A percentile compares a stretch with the other conserved stretches of the same genome.
Evolutionary conservation across 2,113 vertebrate species (phyloP).

Genomic region (Prietella phreatophila): DNA sequence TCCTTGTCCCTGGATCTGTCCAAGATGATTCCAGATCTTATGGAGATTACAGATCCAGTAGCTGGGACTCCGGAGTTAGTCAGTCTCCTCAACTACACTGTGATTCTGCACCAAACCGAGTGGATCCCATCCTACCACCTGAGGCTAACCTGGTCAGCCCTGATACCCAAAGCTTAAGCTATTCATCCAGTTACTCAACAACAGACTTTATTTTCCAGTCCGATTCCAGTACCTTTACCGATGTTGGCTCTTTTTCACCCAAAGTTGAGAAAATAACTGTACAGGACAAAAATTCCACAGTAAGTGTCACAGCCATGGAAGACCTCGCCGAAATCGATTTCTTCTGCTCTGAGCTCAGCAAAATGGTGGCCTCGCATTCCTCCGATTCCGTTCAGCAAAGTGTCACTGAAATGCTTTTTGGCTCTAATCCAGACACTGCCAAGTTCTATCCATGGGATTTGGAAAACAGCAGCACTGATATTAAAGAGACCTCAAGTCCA

Average conservation of each 20-base stretch:
- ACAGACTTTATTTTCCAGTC: constrained; percentile 38
- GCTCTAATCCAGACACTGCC: constrained; percentile 46
- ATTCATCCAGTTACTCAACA: constrained; percentile 21
- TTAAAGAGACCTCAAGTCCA: constrained; percentile 31
- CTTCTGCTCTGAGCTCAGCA: constrained; percentile 55
- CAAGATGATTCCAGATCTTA: constrained; percentile 12
- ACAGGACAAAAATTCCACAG: constrained; percentile 9
- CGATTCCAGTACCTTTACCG: constrained; percentile 13
- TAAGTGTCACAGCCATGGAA: constrained; percentile 22
- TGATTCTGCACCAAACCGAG: constrained; percentile 16
- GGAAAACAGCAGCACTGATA: constrained; percentile 43
- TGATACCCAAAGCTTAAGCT: constrained; percentile 2
- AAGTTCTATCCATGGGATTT: constrained; percentile 58
- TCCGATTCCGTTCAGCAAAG: constrained; percentile 53
- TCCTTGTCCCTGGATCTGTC: constrained; percentile 5
- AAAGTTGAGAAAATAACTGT: constrained; percentile 11
- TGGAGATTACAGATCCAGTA: constrained; percentile 34
- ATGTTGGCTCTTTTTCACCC: constrained; percentile 3
- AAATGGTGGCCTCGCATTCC: constrained; percentile 52
- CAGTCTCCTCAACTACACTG: constrained; percentile 37
- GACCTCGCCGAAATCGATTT: constrained; percentile 49
- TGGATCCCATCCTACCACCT: neutral
- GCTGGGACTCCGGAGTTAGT: constrained; percentile 37
- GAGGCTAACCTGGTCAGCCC: constrained; percentile 20
- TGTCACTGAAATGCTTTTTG: constrained; percentile 55